Conservation (phyloP, 2,797 vertebrate genomes). For the Tamandua tetradactyla region DNA sequence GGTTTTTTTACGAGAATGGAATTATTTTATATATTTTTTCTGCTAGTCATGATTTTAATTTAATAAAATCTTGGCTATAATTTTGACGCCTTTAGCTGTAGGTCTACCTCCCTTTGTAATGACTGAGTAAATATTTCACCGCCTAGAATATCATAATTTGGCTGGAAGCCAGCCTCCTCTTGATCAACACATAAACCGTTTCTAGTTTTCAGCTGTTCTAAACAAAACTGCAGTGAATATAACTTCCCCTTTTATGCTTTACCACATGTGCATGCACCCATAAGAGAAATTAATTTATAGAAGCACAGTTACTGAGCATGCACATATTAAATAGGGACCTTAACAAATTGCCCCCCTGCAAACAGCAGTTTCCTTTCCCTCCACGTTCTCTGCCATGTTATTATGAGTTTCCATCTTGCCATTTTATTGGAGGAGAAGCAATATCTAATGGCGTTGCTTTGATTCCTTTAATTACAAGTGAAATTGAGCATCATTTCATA, state of each 20-base stretch:
- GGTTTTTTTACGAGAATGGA: not conserved
- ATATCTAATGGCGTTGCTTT: not conserved
- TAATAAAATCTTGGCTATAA: too few species aligned
- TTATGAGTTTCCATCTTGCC: too few species aligned
- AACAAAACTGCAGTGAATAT: not conserved
- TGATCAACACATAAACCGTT: not conserved
- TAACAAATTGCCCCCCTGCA: not conserved
- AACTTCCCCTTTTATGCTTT: not conserved
- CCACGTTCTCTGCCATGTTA: too few species aligned
- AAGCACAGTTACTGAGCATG: not conserved
- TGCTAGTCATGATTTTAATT: not conserved
- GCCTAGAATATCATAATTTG: not conserved
- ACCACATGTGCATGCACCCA: not conserved
- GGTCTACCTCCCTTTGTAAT: not conserved
- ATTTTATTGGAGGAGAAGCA: too few species aligned
- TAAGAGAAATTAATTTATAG: not conserved
- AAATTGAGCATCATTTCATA: not conserved
- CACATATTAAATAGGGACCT: not conserved
- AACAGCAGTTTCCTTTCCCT: not conserved
- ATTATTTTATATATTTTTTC: not conserved
- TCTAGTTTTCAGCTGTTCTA: not conserved
- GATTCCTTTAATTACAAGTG: not conserved
- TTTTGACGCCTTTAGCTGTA: not conserved
- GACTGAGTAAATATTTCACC: not conserved
- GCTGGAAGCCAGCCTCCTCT: not conserved